Evolutionary conservation across 2,797 vertebrate species (phyloP).

Genomic region (Fistularia tabacaria): DNA sequence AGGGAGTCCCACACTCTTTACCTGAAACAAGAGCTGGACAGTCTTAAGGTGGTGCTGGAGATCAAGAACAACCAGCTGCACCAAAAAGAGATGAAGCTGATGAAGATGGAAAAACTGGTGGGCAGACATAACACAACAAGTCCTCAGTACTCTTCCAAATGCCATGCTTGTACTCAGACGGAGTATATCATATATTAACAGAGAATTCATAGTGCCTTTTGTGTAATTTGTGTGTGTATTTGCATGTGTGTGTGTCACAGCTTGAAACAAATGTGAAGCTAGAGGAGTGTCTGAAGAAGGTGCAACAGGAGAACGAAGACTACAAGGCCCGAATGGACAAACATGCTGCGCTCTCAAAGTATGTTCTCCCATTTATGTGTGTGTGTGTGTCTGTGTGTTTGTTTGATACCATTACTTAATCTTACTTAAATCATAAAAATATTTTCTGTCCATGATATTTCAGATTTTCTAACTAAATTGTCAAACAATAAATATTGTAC

Average conservation of each 20-base stretch:
- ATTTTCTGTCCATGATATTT: no score
- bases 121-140: not conserved
- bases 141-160: not conserved
- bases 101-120: constrained; percentile 93
- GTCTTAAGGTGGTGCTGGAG: constrained; percentile 91
- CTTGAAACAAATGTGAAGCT: constrained; percentile 84
- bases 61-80: constrained; percentile 93
- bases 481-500: no score
- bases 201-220: no score
- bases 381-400: not conserved
- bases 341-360: constrained; percentile 91
- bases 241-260: constrained; percentile 52
- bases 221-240: not conserved
- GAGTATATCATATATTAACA: no score
- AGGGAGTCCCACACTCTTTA: constrained; percentile 88
- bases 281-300: constrained; percentile 84
- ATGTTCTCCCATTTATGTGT: constrained; percentile 17
- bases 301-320: constrained; percentile 95
- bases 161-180: no score
- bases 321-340: constrained; percentile 91
- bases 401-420: no score
- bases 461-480: no score
- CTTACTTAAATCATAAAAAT: no score
- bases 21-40: constrained; percentile 91
- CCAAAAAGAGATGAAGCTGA: constrained; percentile 87